A percentile compares a stretch with the other conserved stretches of the same genome.
Evolutionary conservation across 2,888 invertebrate genomes (phyloP).

Genomic region (Diaperis boleti): DNA sequence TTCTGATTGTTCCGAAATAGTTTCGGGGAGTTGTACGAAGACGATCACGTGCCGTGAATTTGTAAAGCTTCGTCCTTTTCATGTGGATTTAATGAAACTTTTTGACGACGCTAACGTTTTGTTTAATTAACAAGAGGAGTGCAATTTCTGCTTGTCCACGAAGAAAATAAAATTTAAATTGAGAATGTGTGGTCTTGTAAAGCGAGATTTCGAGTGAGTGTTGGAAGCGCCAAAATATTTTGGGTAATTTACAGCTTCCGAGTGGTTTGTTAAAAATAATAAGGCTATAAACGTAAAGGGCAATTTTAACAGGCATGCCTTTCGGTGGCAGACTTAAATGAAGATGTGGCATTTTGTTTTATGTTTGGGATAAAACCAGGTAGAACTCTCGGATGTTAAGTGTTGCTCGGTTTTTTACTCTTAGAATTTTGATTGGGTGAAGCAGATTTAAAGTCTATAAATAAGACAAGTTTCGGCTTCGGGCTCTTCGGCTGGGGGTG

Average conservation of each 20-base stretch:
- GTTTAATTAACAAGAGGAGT: conserved; percentile 14
- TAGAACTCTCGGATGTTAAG: conserved; percentile 23
- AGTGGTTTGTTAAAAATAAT: conserved; percentile 48
- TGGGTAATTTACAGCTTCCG: conserved; percentile 45
- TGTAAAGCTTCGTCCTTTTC: conserved; percentile 30
- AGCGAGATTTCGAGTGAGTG: conserved; percentile 11
- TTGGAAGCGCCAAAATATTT: conserved; percentile 37
- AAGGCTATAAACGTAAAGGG: conserved; percentile 44
- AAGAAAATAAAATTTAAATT: conserved; percentile 30
- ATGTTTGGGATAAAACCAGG: conserved; percentile 44
- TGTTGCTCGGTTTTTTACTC: conserved; percentile 13
- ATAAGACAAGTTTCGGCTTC: conserved; percentile 11
- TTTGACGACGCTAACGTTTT: conserved; percentile 14
- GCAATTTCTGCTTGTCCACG: conserved; percentile 8
- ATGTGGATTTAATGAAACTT: conserved; percentile 35
- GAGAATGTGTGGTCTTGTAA: conserved; percentile 27
- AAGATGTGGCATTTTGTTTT: conserved; percentile 50
- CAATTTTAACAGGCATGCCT: conserved; percentile 41
- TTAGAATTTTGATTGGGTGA: conserved; percentile 27
- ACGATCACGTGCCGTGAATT: conserved; percentile 38
- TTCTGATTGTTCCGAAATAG: conserved; percentile 43
- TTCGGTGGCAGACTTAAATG: conserved; percentile 46
- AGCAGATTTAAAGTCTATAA: conserved; percentile 13
- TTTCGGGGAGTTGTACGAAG: conserved; percentile 37
- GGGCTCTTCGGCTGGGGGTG: background rate